Percentiles rank a stretch among this genome's conserved stretches.
phyloP scores from a whole-genome alignment of 2,888 invertebrate species.

The Cosmopolites sordidus region DNA sequence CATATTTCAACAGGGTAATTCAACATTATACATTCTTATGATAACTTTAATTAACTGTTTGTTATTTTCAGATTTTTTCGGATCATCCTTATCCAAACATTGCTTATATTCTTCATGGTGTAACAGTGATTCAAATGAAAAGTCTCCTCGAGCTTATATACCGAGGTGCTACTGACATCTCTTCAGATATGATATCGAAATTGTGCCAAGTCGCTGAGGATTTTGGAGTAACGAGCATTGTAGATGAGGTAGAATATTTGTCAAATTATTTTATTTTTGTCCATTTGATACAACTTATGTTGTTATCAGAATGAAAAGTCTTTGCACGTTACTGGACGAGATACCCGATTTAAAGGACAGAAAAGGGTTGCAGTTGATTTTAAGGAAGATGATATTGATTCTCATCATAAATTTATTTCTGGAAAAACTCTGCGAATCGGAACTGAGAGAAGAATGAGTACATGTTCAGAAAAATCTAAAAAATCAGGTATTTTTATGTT shows the following conservation, averaged over 20 bases:
- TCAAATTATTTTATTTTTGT: too few species aligned
- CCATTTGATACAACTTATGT: too few species aligned
- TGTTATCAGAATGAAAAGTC: conserved; percentile 31
- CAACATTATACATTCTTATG: too few species aligned
- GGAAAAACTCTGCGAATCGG: background rate
- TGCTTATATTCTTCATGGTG: conserved; percentile 52
- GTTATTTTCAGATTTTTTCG: conserved; percentile 5
- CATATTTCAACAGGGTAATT: conserved; percentile 67
- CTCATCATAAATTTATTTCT: background rate
- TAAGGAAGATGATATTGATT: conserved; percentile 27
- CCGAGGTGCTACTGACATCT: conserved; percentile 64
- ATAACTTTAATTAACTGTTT: background rate
- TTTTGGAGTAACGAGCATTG: conserved; percentile 59
- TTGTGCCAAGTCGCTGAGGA: conserved; percentile 65
- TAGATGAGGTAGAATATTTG: conserved; percentile 9
- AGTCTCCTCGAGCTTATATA: conserved; percentile 66
- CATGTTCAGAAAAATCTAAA: conserved; percentile 9
- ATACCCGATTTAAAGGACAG: conserved; percentile 49
- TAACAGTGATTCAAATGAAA: conserved; percentile 62
- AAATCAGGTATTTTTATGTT: conserved; percentile 5
- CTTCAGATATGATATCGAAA: conserved; percentile 59
- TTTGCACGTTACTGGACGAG: conserved; percentile 37
- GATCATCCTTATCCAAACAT: conserved; percentile 17
- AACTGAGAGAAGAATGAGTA: conserved; percentile 6
- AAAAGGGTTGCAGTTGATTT: conserved; percentile 49